Base-by-base conservation (phyloP, 2,113 vertebrate species). In the Cyprinodon brontotheroides region DNA sequence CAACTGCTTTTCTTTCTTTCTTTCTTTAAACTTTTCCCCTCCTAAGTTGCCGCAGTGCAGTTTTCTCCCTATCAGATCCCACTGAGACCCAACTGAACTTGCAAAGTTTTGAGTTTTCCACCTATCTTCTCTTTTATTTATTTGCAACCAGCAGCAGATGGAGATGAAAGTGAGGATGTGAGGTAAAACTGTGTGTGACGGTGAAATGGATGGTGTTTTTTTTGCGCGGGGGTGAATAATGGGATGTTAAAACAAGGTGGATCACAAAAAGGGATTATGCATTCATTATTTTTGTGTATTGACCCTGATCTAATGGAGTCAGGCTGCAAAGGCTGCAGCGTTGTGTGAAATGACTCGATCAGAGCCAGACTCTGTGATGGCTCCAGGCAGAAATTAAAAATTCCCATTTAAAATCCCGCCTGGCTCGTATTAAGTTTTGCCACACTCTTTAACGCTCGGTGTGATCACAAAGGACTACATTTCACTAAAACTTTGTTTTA, bases 251-350 rank as follows among this genome's bases (percentile, higher is more conserved):
- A 61, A 74, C 73, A 11, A 62, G 43, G 78, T 37, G 69, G 47
- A 76, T 78, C 63, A 65, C 73, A 75, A 73, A 63, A 57, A 20
- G 17, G 38, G 72, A 70, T 68, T 76, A 63, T 20, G 65, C 67
- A 48, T 77, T 84, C 43, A 59, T 73, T 70, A 68, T 62, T 83
- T 65, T 73, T 68, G 69, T 75, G 72, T 40, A 12, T 17, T 80
- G 82, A 84, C 72, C 76, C 70, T 3, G 53, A 72, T 68, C 60
- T 71, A 59, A 76, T 45, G 66, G 61, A 73, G 74, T 1, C 4
- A 62, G 70, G 65, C 43, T 0, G 72, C 60, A 63, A 15, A 70
- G 68, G 68, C 50, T 0, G 74, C 70, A 61, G 82, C 22, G 3
- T 0, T 70, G 38, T 10, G 60, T 71, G 63, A 75, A 70, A 81